phyloP scores from a whole-genome alignment of 2,888 invertebrate species.

The Dinocampus coccinellae region DNA sequence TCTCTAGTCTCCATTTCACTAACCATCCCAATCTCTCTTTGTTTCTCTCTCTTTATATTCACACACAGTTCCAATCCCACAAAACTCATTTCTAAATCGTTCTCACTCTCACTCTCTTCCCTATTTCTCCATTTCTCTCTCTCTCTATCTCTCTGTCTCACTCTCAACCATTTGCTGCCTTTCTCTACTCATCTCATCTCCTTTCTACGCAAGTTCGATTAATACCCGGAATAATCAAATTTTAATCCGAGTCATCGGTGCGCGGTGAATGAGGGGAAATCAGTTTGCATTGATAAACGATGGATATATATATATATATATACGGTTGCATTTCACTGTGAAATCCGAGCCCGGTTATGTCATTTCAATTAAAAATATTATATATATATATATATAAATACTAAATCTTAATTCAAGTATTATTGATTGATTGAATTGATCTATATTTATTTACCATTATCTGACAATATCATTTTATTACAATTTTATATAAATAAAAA shows the following conservation, averaged over 20 bases:
- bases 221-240: conserved; percentile 58
- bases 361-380: conserved; percentile 18
- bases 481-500: too few species aligned
- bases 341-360: conserved; percentile 20
- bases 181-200: conserved; percentile 41
- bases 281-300: conserved; percentile 25
- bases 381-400: not conserved
- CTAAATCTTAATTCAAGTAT: not conserved
- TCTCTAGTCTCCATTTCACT: conserved; percentile 34
- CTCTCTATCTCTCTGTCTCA: not conserved
- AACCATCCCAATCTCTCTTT: conserved; percentile 30
- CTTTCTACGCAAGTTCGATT: conserved; percentile 49
- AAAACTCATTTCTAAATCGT: conserved; percentile 33
- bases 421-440: not conserved
- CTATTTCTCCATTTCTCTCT: too few species aligned
- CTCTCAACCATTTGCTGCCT: too few species aligned
- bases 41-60: conserved; percentile 27
- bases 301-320: too few species aligned
- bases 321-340: conserved; percentile 25
- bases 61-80: conserved; percentile 37
- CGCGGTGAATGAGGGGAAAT: conserved; percentile 45
- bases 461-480: not conserved
- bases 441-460: not conserved
- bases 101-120: conserved; percentile 28
- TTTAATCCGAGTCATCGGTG: conserved; percentile 62